Evolutionary conservation across 37 sponge, comb jelly and placozoan genomes (phyloP).

Genomic region (Cliona cf. orientalis): DNA sequence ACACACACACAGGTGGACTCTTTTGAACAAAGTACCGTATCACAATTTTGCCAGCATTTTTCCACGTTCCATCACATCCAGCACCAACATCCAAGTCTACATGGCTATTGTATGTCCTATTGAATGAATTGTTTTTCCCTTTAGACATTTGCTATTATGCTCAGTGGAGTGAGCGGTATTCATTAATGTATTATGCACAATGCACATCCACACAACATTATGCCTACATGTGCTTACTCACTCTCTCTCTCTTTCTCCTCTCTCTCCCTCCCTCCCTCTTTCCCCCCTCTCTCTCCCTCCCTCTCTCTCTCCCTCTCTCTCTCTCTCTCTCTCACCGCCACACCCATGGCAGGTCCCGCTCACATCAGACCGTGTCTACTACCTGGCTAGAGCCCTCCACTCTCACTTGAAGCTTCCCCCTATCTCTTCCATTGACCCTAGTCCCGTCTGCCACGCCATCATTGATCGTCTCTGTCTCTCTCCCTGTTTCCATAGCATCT

Average conservation of each 20-base stretch:
- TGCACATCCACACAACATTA: no score
- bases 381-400: neutral
- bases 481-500: slow-evolving; percentile 9
- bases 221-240: no score
- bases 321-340: neutral
- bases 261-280: neutral
- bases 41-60: slow-evolving; percentile 20
- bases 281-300: neutral
- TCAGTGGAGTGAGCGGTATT: no score
- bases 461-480: slow-evolving; percentile 40
- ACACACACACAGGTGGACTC: no score
- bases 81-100: neutral
- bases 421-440: slow-evolving; percentile 8
- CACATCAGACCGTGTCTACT: slow-evolving; percentile 12
- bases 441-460: slow-evolving; percentile 34
- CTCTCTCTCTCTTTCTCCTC: no score
- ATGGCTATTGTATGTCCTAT: no score
- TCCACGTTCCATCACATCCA: neutral
- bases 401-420: slow-evolving; percentile 10
- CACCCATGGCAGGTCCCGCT: neutral
- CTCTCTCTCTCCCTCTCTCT: neutral
- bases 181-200: no score
- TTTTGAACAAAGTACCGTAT: slow-evolving; percentile 25
- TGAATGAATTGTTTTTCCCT: no score
- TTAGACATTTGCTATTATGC: no score